These are phyloP conservation scores for Saccopteryx bilineata DNA, from an alignment of 2,113 vertebrate genomes.

Conservation along the genomic window DNA sequence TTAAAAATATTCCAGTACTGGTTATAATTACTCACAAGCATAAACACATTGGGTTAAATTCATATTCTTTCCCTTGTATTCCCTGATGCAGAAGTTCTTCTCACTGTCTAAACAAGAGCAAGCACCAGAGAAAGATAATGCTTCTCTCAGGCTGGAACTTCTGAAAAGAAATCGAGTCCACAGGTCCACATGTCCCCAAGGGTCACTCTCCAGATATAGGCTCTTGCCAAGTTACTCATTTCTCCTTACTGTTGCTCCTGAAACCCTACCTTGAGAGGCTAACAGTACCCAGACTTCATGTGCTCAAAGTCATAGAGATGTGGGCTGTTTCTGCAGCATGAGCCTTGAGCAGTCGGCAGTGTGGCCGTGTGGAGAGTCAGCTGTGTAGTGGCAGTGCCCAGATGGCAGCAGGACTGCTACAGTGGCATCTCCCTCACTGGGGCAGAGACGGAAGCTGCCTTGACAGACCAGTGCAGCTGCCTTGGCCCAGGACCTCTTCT, in stretches of 20 bases:
- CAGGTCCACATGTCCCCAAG: fast-evolving
- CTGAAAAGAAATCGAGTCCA: neutral
- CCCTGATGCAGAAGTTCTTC: neutral
- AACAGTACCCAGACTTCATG: neutral
- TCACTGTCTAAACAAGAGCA: neutral
- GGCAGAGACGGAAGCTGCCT: fast-evolving
- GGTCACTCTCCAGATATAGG: neutral
- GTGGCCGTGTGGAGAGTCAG: neutral
- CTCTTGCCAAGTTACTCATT: neutral
- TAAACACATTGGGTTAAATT: neutral
- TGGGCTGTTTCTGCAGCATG: neutral
- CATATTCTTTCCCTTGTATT: neutral
- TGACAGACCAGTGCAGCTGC: fast-evolving
- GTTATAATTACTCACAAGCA: neutral
- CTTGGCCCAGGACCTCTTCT: neutral
- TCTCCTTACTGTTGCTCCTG: neutral
- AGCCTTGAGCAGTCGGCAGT: too few species aligned
- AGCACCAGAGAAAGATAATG: neutral
- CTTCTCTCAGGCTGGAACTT: neutral
- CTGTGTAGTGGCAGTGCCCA: fast-evolving
- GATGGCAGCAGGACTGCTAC: fast-evolving
- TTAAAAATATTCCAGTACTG: neutral
- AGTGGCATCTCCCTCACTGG: neutral
- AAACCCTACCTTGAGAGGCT: neutral
- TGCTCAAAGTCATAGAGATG: neutral